phyloP scores from a whole-genome alignment of 2,888 invertebrate species.

The Baronia brevicornis region DNA sequence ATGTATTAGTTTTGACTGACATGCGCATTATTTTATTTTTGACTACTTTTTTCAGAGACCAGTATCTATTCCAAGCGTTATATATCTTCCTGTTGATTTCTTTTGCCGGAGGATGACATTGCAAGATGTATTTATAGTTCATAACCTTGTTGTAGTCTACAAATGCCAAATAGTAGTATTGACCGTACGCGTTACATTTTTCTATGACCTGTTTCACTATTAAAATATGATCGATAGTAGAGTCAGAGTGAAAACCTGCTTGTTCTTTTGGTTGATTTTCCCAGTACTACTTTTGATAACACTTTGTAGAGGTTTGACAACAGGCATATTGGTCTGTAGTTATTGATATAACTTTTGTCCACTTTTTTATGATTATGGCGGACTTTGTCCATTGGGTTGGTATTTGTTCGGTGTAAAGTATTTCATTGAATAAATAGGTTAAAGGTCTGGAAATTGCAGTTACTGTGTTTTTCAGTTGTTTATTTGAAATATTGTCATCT shows the following conservation, averaged over 20 bases:
- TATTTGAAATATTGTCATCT: constrained; percentile 13
- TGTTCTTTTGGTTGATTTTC: constrained; percentile 13
- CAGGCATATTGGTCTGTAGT: constrained; percentile 22
- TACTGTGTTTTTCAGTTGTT: constrained; percentile 6
- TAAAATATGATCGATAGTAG: constrained; percentile 18
- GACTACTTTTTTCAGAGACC: constrained; percentile 5
- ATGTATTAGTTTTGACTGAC: no score
- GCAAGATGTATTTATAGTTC: constrained; percentile 9
- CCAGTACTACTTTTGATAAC: constrained; percentile 21
- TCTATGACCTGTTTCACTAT: constrained; percentile 16
- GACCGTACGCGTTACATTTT: constrained; percentile 7
- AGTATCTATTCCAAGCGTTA: constrained; percentile 5
- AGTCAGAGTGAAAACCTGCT: neutral
- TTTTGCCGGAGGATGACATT: no score
- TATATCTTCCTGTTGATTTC: constrained; percentile 2
- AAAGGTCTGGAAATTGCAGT: constrained; percentile 1
- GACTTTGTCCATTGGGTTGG: no score
- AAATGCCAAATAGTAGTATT: no score
- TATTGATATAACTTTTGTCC: constrained; percentile 17
- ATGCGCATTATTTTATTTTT: neutral
- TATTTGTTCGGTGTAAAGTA: neutral
- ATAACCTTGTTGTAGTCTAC: constrained; percentile 19
- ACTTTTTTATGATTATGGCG: no score
- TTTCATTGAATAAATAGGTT: neutral
- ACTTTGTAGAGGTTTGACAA: constrained; percentile 22